phyloP scores from a whole-genome alignment of 2,888 invertebrate species.

The Chrysomela aeneicollis region DNA sequence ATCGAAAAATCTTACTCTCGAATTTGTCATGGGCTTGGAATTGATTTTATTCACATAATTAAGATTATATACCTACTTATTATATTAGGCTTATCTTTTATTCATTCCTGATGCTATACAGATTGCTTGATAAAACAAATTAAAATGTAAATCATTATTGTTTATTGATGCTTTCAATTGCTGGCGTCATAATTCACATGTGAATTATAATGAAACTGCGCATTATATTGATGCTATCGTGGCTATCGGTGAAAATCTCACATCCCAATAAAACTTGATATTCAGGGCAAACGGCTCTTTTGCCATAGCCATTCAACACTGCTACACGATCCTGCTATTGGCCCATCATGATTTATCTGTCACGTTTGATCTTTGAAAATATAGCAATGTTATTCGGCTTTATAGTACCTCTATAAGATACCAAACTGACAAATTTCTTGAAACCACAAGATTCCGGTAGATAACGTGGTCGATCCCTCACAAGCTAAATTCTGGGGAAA shows the following conservation, averaged over 20 bases:
- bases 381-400: too few relatives aligned
- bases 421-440: too few relatives aligned
- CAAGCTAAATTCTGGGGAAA: too few relatives aligned
- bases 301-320: neutral
- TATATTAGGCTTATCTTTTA: neutral
- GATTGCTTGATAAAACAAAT: neutral
- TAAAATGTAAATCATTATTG: neutral
- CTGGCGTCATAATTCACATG: neutral
- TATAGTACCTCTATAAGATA: too few relatives aligned
- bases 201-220: neutral
- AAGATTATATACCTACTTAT: too few relatives aligned
- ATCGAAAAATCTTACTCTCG: too few relatives aligned
- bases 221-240: too few relatives aligned
- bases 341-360: neutral
- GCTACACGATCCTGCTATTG: neutral
- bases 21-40: too few relatives aligned
- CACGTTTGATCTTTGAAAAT: conserved; percentile 8
- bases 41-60: too few relatives aligned
- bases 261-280: neutral
- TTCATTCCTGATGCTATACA: neutral
- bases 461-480: too few relatives aligned
- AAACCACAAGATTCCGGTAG: too few relatives aligned
- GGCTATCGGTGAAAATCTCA: too few relatives aligned
- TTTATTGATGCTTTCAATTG: neutral
- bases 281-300: neutral